phyloP scores from a whole-genome alignment of 2,797 vertebrate genomes.

The Peromyscus attwateri region DNA sequence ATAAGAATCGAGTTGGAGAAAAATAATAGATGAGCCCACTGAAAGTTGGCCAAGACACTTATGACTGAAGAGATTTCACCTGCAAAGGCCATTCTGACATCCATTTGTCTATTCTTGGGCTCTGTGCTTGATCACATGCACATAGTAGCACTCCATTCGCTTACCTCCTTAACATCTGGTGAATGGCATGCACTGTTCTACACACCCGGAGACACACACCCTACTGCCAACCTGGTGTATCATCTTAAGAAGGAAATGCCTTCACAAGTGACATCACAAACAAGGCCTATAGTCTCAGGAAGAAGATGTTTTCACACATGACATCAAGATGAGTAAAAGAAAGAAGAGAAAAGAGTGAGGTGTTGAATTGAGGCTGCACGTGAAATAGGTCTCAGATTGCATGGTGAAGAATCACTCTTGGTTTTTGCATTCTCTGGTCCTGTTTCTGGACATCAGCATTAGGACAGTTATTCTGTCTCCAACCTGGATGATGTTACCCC shows the following conservation, averaged over 20 bases:
- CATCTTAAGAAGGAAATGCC: background rate
- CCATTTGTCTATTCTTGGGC: background rate
- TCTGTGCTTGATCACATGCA: background rate
- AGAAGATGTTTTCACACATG: background rate
- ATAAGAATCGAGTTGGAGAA: background rate
- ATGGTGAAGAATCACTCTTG: background rate
- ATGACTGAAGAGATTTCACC: background rate
- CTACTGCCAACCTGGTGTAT: background rate
- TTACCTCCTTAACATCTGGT: background rate
- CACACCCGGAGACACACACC: background rate
- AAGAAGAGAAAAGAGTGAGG: background rate
- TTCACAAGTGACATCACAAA: background rate
- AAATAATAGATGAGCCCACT: background rate
- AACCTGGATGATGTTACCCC: background rate
- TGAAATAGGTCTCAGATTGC: background rate
- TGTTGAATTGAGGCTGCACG: accelerated
- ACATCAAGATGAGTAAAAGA: background rate
- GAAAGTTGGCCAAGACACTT: slow-evolving; percentile 59
- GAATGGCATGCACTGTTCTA: background rate
- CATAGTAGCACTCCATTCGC: background rate
- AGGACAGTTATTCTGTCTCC: background rate
- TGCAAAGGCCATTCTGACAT: background rate
- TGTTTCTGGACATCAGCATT: background rate
- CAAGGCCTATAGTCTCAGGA: background rate
- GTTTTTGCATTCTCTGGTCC: background rate